Evolutionary conservation across 2,888 invertebrate species (phyloP), one percentile per base, ranked within the genome.

Genomic region (Dendrolimus houi): DNA sequence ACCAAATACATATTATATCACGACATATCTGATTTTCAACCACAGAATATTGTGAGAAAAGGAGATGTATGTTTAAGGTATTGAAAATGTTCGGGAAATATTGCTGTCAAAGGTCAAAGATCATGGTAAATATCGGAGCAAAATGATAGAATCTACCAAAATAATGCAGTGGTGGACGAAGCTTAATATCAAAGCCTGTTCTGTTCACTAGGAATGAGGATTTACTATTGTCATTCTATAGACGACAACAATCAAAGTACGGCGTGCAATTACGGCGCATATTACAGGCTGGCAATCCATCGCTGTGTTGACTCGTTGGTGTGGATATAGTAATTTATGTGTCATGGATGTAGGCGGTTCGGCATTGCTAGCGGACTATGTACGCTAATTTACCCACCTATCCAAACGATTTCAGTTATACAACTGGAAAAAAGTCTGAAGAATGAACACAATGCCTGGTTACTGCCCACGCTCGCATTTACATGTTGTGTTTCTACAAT

Each of bases 241-340:
- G 64, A 59, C 61, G 66, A 65, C 66, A 63, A 68, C 69, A 70
- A 74, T 74, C 70, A 72, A 72, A 71, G 69, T 65, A 67, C 63
- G 63, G 64, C 57, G 62, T 59, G 68, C 69, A 76, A 77, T 77
- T 77, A 77, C 68, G 58, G 54, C 57, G 56, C 57, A 58, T 61
- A 60, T 65, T 64, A 65, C 60, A 60, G 60, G 58, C 52, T 40
- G 59, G 59, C 56, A 57, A 65, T 62, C 62, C 67, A 68, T 69
- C 69, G 59, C 68, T 56, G 58, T 74, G 74, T 73, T 71, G 70
- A 63, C 67, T 62, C 64, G 62, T 64, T 67, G 61, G 60, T 62
- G 62, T 63, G 66, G 68, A 66, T 69, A 68, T 62, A 57, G 68
- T 71, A 70, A 74, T 75, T 74, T 72, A 72, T 68, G 66, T 73